Conservation (phyloP, 2,113 vertebrate species). For the Xenopus laevis region DNA sequence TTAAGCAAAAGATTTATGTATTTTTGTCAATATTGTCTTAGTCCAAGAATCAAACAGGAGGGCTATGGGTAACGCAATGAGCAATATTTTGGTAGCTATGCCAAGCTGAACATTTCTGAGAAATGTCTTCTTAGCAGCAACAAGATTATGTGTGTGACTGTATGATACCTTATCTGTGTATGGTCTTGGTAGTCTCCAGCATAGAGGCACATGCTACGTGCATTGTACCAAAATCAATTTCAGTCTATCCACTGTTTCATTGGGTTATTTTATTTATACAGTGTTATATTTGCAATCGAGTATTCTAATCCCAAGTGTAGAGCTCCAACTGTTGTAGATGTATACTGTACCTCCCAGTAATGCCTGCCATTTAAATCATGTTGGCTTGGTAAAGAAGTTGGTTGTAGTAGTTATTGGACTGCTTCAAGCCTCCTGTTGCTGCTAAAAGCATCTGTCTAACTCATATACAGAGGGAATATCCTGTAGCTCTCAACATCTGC, state of each 20-base stretch:
- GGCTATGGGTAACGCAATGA: slow-evolving; percentile 55
- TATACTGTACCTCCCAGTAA: too few species aligned
- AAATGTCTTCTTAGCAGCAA: background rate
- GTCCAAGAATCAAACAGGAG: slow-evolving; percentile 47
- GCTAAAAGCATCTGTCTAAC: too few species aligned
- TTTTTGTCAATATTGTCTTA: background rate
- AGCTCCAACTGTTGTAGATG: too few species aligned
- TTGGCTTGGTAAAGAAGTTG: too few species aligned
- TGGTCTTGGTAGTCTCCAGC: background rate
- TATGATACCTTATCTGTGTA: background rate
- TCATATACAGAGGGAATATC: too few species aligned
- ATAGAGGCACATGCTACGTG: background rate
- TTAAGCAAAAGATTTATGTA: slow-evolving; percentile 44
- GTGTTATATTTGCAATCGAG: too few species aligned
- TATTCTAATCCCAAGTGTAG: too few species aligned
- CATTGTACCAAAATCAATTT: background rate
- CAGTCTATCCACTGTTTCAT: background rate
- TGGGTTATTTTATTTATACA: too few species aligned
- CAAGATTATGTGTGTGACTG: background rate
- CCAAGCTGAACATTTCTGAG: background rate
- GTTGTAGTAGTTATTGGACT: too few species aligned
- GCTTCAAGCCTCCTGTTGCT: too few species aligned
- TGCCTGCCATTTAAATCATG: too few species aligned
- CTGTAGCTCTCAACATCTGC: too few species aligned
- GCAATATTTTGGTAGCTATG: slow-evolving; percentile 48